Evolutionary conservation across 37 sponge, comb jelly and placozoan genomes (phyloP).

Genomic region (Petrosia ficiformis): DNA sequence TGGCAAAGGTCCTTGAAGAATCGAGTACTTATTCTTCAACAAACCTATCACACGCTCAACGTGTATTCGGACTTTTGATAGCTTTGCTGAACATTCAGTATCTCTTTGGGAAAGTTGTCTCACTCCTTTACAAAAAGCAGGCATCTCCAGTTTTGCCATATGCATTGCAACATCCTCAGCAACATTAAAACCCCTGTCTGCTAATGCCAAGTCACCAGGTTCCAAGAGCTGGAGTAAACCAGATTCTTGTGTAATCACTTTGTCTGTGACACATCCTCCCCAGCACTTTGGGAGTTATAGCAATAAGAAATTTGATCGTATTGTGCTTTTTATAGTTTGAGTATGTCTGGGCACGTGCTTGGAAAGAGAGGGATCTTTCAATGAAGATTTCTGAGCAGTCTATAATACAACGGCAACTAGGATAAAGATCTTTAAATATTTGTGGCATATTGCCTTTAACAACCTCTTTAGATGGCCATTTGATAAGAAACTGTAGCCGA

Average conservation of each 20-base stretch:
- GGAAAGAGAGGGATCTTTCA: background rate
- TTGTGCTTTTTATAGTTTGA: constrained; percentile 63
- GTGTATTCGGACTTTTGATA: constrained; percentile 39
- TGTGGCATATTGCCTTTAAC: constrained; percentile 17
- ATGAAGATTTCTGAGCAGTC: constrained; percentile 35
- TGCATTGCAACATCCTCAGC: constrained; percentile 30
- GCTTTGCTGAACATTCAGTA: constrained; percentile 18
- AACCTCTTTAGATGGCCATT: constrained; percentile 30
- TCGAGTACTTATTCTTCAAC: constrained; percentile 41
- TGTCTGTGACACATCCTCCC: constrained; percentile 43
- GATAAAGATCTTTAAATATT: constrained; percentile 13
- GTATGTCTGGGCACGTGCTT: constrained; percentile 24
- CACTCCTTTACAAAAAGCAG: constrained; percentile 32
- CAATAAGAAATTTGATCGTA: constrained; percentile 47
- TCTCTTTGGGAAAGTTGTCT: constrained; percentile 21
- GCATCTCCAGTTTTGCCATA: constrained; percentile 42
- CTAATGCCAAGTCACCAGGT: constrained; percentile 38
- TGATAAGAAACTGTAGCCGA: constrained; percentile 12
- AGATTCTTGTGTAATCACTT: constrained; percentile 16
- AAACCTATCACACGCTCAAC: constrained; percentile 58
- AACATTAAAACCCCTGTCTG: constrained; percentile 42
- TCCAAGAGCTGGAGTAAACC: constrained; percentile 28
- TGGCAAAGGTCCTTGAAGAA: no score
- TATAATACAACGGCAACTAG: constrained; percentile 13
- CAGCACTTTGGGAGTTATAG: constrained; percentile 39